Evolutionary conservation across 2,888 invertebrate species (phyloP).

Genomic region (Tachina fera): DNA sequence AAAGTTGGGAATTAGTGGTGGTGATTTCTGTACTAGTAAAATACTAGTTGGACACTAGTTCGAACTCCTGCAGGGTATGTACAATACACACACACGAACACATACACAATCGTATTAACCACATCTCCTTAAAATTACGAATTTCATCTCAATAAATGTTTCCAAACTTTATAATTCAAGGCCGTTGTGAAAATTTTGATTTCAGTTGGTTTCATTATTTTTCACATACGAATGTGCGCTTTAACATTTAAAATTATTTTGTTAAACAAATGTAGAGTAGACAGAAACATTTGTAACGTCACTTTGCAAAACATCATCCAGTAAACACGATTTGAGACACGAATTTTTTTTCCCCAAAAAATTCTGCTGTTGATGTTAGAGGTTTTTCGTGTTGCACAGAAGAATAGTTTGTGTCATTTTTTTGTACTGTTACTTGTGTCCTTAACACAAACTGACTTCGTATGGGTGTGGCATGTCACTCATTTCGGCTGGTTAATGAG

Average conservation of each 20-base stretch:
- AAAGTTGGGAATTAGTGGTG: no score
- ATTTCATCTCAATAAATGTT: not conserved
- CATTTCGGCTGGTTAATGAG: conserved; percentile 56
- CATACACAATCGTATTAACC: no score
- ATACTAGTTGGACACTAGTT: no score
- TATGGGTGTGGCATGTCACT: conserved; percentile 67
- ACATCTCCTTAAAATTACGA: no score
- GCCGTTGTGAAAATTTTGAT: not conserved
- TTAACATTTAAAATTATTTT: conserved; percentile 57
- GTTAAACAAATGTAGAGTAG: conserved; percentile 63
- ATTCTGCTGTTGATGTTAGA: conserved; percentile 29
- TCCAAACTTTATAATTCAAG: not conserved
- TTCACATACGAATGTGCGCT: not conserved
- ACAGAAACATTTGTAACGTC: conserved; percentile 66
- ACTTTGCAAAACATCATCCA: conserved; percentile 29
- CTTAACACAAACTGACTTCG: not conserved
- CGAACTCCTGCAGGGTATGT: no score
- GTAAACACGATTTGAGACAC: conserved; percentile 54
- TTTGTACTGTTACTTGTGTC: conserved; percentile 11
- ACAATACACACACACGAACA: no score
- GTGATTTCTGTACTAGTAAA: no score
- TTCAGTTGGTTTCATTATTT: conserved; percentile 37
- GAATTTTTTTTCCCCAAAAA: conserved; percentile 15
- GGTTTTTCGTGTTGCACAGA: conserved; percentile 26
- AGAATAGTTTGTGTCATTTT: not conserved